phyloP scores from a whole-genome alignment of 2,113 vertebrate genomes.

The Sitta europaea region DNA sequence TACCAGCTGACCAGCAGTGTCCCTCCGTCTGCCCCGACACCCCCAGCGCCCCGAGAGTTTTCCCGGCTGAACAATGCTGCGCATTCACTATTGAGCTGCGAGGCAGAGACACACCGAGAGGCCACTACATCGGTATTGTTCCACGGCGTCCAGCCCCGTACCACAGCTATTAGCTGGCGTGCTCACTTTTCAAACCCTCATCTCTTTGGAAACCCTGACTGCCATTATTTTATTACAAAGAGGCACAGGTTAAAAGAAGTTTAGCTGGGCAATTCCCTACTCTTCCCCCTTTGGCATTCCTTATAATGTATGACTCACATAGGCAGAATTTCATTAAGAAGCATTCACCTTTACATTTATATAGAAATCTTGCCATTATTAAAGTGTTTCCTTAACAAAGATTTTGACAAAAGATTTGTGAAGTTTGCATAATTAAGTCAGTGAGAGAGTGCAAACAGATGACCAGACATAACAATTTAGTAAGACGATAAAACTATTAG shows the following conservation, averaged over 20 bases:
- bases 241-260: slow-evolving; percentile 12
- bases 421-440: not conserved
- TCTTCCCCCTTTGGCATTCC: not conserved
- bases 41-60: not conserved
- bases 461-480: not conserved
- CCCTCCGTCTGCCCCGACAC: not conserved
- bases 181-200: slow-evolving; percentile 44
- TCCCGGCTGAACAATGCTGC: not conserved
- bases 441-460: not conserved
- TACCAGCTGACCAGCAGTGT: slow-evolving; percentile 9
- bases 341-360: not conserved
- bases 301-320: not conserved
- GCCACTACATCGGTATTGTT: not conserved
- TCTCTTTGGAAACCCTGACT: slow-evolving; percentile 46
- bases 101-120: not conserved
- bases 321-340: not conserved
- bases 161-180: slow-evolving; percentile 8
- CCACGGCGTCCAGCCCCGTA: not conserved
- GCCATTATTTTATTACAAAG: slow-evolving; percentile 29
- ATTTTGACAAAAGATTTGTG: not conserved
- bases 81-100: slow-evolving; percentile 12
- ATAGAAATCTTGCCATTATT: not conserved
- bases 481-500: not conserved
- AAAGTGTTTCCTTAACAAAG: not conserved
- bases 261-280: not conserved